A percentile compares a stretch with the other conserved stretches of the same genome.
Conservation (phyloP, 1,140 invertebrate species). For the Geopemphigus sp. region DNA sequence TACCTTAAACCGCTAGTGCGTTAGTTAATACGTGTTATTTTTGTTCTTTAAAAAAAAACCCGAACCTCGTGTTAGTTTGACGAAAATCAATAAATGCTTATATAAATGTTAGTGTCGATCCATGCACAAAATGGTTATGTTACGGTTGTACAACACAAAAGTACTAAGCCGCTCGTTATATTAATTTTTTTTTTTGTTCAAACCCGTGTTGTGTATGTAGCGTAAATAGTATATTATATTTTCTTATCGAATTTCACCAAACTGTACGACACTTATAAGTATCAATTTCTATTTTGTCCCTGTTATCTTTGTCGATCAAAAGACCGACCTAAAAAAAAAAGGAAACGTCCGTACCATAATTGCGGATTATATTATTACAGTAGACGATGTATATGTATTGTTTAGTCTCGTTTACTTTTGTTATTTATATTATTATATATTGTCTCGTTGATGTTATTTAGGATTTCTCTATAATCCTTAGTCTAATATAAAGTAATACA, state of each 20-base stretch:
- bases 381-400: neutral
- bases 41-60: too few relatives aligned
- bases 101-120: too few relatives aligned
- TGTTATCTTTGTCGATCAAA: neutral
- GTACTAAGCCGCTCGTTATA: neutral
- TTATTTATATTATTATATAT: conserved; percentile 10
- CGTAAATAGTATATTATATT: conserved; percentile 12
- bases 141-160: too few relatives aligned
- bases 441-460: conserved; percentile 4
- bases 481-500: neutral
- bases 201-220: neutral
- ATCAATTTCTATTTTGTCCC: neutral
- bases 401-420: neutral
- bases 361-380: neutral
- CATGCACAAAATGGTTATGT: too few relatives aligned
- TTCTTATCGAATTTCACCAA: neutral
- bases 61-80: too few relatives aligned
- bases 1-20: too few relatives aligned
- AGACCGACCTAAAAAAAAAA: too few relatives aligned
- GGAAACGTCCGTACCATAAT: neutral
- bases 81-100: too few relatives aligned
- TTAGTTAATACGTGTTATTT: too few relatives aligned
- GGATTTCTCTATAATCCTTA: neutral
- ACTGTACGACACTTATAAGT: neutral
- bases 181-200: too few relatives aligned